Conservation (phyloP, 2,797 vertebrate genomes). For the Catamblyrhynchus diadema region DNA sequence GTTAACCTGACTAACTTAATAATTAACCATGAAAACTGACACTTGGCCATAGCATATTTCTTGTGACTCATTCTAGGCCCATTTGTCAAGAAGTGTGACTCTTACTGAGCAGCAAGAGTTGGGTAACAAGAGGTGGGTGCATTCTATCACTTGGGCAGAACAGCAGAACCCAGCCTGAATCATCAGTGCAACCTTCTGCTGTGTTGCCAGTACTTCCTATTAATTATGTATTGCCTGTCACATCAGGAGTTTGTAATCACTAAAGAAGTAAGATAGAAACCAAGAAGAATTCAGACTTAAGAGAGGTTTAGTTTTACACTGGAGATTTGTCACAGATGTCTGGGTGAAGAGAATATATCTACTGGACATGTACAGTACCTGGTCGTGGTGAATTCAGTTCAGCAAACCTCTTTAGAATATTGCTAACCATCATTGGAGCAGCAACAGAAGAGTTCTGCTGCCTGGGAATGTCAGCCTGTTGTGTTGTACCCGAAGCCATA, state of each 20-base stretch:
- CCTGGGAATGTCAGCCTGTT: slow-evolving; percentile 98
- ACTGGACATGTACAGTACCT: slow-evolving; percentile 84
- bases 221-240: slow-evolving; percentile 2
- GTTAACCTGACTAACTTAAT: slow-evolving; percentile 35
- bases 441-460: slow-evolving; percentile 97
- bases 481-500: slow-evolving; percentile 96
- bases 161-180: slow-evolving; percentile 19
- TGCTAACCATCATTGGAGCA: slow-evolving; percentile 96
- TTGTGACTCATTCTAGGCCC: slow-evolving; percentile 59
- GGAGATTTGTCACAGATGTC: slow-evolving; percentile 60
- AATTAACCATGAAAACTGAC: slow-evolving; percentile 65
- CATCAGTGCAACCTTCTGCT: slow-evolving; percentile 14
- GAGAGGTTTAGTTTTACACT: slow-evolving; percentile 63
- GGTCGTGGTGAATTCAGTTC: slow-evolving; percentile 94
- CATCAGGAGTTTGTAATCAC: not conserved
- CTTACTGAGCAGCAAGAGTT: not conserved
- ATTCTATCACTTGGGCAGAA: slow-evolving; percentile 8
- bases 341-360: slow-evolving; percentile 68
- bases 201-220: slow-evolving; percentile 49
- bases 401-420: slow-evolving; percentile 97
- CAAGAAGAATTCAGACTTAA: slow-evolving; percentile 69
- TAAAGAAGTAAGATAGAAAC: slow-evolving; percentile 53
- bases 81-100: not conserved
- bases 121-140: not conserved
- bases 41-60: slow-evolving; percentile 59